Evolutionary conservation across 2,797 vertebrate genomes (phyloP), one percentile per base, ranked within the genome.

Genomic region (Premnoplex brunnescens): DNA sequence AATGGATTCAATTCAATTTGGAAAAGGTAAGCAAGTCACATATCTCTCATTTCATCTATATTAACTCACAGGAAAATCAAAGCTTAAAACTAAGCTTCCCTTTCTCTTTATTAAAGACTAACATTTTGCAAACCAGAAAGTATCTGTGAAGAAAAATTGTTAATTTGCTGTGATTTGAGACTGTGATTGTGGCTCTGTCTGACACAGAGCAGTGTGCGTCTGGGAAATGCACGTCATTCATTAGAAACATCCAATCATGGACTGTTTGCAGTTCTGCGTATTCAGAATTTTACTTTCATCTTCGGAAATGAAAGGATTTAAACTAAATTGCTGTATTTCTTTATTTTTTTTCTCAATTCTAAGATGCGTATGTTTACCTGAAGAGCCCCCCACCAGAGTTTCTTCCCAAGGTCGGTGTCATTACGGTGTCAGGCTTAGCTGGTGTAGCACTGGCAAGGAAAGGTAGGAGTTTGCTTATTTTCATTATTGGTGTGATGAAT

Each of bases 381-480:
- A 99, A 98, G 97, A 98, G 99, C 91, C 99, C 99, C 24, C 99
- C 99, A 8, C 97, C 98, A 46, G 99, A 98, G 34, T 99, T 99
- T 93, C 93, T 99, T 44, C 98, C 99, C 64, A 99, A 98, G 96
- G 91, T 98, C 18, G 97, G 98, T 71, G 96, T 99, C 39, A 98
- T 99, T 96, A 97, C 98, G 3, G 92, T 99, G 97, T 98, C 98
- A 39, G 98, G 99, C 88, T 96, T 99, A 83, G 97, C 98, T 51
- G 99, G 99, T 44, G 80, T 99, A 77, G 86, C 98, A 92, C 96
- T 99, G 94, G 97, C 98, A 71, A 98, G 98, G 81, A 99, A 98
- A 98, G 99, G 99, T 99, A 98, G 88, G 88, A 3, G 8, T 18
- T 34, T 84, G 18, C 49, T 41, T 80, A 5, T 88, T 95, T 89